Evolutionary conservation across 1,140 invertebrate genomes (phyloP).

Genomic region (Babylonia areolata): DNA sequence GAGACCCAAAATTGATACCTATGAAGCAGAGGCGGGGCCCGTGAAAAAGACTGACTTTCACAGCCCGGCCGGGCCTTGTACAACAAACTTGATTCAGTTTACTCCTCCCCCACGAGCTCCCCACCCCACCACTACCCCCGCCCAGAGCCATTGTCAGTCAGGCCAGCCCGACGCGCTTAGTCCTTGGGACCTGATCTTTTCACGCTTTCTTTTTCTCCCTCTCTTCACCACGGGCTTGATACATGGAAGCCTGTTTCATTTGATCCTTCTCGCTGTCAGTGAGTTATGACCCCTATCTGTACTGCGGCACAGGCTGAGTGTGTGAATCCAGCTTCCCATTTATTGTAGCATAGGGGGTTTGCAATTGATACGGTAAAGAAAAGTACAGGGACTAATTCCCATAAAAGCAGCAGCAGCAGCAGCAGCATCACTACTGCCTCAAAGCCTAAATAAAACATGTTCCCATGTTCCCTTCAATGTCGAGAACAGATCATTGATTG

Average conservation of each 20-base stretch:
- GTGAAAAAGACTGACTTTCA: conserved; percentile 34
- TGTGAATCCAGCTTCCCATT: no score
- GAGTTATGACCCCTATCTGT: neutral
- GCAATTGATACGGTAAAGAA: no score
- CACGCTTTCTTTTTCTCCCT: neutral
- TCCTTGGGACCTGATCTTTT: neutral
- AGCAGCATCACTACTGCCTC: no score
- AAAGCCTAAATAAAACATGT: no score
- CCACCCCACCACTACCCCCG: neutral
- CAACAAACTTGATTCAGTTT: conserved; percentile 12
- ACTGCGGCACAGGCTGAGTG: no score
- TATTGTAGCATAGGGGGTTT: no score
- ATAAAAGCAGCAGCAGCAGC: no score
- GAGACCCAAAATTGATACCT: conserved; percentile 32
- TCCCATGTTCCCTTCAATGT: no score
- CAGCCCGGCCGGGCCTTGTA: conserved; percentile 10
- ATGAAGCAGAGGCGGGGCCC: neutral
- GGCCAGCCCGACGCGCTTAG: neutral
- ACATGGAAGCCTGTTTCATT: conserved; percentile 10
- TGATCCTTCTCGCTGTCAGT: neutral
- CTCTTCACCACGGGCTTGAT: neutral
- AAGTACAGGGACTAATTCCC: no score
- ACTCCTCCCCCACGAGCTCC: neutral
- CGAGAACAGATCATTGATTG: no score
- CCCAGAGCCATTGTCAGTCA: conserved; percentile 7